phyloP scores from a whole-genome alignment of 2,888 invertebrate species.

The Caenorhabditis drosophilae region DNA sequence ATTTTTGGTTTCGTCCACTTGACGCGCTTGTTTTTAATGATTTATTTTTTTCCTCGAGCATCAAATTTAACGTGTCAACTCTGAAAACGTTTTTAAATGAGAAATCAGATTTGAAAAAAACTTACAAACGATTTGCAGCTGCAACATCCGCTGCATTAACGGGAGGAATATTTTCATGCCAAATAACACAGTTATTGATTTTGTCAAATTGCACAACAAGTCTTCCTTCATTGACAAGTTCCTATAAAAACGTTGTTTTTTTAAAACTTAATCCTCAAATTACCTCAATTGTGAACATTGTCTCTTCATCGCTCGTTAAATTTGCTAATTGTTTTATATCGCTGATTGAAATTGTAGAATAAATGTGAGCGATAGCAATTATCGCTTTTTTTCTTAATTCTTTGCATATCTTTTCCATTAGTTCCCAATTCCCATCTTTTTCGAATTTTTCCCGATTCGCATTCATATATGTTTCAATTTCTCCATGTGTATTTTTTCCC shows the following conservation, averaged over 20 bases:
- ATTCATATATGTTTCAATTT: neutral
- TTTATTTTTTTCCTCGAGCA: slow-evolving; percentile 10
- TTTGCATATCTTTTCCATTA: slow-evolving; percentile 19
- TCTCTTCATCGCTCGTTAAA: slow-evolving; percentile 7
- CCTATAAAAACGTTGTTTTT: slow-evolving; percentile 2
- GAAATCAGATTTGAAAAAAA: neutral
- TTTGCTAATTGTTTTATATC: slow-evolving; percentile 12
- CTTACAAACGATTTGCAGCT: slow-evolving; percentile 13
- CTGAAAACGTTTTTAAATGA: too few species aligned
- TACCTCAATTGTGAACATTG: slow-evolving; percentile 7
- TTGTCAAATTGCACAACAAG: slow-evolving; percentile 17
- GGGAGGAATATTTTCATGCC: slow-evolving; percentile 23
- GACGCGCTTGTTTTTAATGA: slow-evolving; percentile 3
- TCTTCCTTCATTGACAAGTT: slow-evolving; percentile 13
- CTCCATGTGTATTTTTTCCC: slow-evolving; percentile 3
- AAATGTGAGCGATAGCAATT: slow-evolving; percentile 27
- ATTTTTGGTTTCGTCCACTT: too few species aligned
- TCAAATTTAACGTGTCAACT: slow-evolving; percentile 15
- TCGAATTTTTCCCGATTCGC: slow-evolving; percentile 6
- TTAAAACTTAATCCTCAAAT: neutral
- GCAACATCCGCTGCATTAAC: slow-evolving; percentile 7
- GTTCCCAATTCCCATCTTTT: slow-evolving; percentile 36
- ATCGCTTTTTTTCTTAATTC: slow-evolving; percentile 38
- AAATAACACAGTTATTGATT: slow-evolving; percentile 10
- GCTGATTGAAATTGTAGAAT: slow-evolving; percentile 11